Conservation (phyloP, 2,797 vertebrate species). For the Clarias laeviceps region DNA sequence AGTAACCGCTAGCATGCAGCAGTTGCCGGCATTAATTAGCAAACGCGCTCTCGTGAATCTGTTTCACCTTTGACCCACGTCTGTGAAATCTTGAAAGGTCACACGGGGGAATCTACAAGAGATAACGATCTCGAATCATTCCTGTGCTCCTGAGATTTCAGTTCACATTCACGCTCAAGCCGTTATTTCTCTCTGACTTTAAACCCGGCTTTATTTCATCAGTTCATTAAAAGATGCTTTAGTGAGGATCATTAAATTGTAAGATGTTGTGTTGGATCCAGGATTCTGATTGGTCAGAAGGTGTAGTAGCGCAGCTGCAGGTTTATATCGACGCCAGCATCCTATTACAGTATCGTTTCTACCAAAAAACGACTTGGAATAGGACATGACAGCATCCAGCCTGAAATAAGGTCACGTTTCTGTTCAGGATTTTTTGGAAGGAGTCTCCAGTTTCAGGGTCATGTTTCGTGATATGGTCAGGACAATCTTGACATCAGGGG, state of each 20-base stretch:
- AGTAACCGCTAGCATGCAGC: too few relatives aligned
- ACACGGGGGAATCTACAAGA: background rate
- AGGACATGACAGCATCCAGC: background rate
- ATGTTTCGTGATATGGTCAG: background rate
- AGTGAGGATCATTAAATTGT: too few relatives aligned
- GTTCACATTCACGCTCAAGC: background rate
- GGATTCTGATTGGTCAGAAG: constrained; percentile 3
- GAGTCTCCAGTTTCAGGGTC: constrained; percentile 9
- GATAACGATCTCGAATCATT: background rate
- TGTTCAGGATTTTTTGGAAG: background rate
- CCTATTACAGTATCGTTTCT: background rate
- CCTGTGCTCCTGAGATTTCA: background rate
- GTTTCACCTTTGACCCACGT: background rate
- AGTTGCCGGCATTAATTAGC: background rate
- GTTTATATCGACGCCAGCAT: background rate
- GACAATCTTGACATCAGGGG: background rate
- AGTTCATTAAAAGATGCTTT: background rate
- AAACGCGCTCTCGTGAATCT: background rate
- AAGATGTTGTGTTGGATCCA: background rate
- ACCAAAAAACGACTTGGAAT: background rate
- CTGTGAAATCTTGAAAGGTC: background rate
- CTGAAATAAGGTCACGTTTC: background rate
- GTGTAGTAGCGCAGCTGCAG: background rate
- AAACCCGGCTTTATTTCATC: constrained; percentile 13
- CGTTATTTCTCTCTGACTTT: background rate